phyloP scores from a whole-genome alignment of 2,113 vertebrate genomes.

The Esox niger region DNA sequence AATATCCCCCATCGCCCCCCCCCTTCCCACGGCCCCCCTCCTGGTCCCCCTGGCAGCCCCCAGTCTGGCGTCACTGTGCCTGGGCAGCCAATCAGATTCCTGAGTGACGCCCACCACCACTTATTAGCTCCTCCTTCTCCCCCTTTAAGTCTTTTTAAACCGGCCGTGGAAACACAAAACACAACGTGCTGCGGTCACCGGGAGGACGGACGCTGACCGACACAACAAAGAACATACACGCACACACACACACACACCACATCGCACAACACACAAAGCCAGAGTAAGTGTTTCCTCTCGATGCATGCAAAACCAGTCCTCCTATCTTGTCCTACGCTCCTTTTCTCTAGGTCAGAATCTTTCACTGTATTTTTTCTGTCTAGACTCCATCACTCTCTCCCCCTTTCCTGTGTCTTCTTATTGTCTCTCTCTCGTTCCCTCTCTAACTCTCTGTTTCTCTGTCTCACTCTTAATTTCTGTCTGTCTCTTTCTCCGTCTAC shows the following conservation, averaged over 20 bases:
- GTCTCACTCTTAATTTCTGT: too few species aligned
- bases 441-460: background rate
- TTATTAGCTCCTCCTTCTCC: constrained; percentile 33
- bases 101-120: constrained; percentile 14
- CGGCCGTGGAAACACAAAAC: constrained; percentile 38
- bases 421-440: background rate
- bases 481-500: too few species aligned
- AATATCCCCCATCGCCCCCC: background rate
- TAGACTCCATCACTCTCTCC: constrained; percentile 45
- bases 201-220: constrained; percentile 32
- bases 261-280: constrained; percentile 22
- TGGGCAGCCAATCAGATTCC: constrained; percentile 40
- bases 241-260: constrained; percentile 22
- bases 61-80: constrained; percentile 26
- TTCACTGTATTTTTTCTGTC: constrained; percentile 5
- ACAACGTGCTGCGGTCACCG: constrained; percentile 38
- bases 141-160: constrained; percentile 38
- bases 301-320: background rate
- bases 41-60: background rate
- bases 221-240: constrained; percentile 4
- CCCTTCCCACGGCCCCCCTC: background rate
- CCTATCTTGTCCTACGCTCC: background rate
- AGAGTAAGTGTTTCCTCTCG: constrained; percentile 32
- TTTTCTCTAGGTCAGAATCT: background rate
- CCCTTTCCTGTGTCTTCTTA: background rate